Evolutionary conservation across 2,113 vertebrate species (phyloP).

Genomic region (Cottus gobio): DNA sequence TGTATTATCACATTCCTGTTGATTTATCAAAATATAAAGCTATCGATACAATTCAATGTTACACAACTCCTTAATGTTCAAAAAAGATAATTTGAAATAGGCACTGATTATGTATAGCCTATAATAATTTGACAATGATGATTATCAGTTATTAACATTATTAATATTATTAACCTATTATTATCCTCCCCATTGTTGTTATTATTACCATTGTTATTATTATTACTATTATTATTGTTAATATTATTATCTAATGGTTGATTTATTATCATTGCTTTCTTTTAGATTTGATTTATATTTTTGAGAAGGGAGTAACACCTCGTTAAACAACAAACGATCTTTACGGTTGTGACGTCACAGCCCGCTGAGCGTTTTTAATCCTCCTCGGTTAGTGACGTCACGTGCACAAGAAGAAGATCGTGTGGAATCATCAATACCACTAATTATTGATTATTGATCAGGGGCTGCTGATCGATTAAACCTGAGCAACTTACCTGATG

Average conservation of each 20-base stretch:
- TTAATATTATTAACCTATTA: not conserved
- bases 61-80: too few species aligned
- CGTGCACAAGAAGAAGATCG: not conserved
- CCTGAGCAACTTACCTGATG: not conserved
- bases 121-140: too few species aligned
- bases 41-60: too few species aligned
- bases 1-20: too few species aligned
- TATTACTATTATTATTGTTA: not conserved
- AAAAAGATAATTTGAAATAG: too few species aligned
- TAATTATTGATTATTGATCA: too few species aligned
- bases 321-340: not conserved
- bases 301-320: not conserved
- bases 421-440: too few species aligned
- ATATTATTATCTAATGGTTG: not conserved
- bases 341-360: conserved; percentile 9
- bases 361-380: not conserved
- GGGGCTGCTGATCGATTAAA: too few species aligned
- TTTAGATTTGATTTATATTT: not conserved
- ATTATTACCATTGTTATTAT: not conserved
- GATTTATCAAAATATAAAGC: too few species aligned
- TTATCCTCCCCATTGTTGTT: not conserved
- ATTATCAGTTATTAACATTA: too few species aligned
- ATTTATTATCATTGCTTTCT: not conserved
- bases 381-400: conserved; percentile 3
- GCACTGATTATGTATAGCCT: too few species aligned